Evolutionary conservation across 1,140 invertebrate genomes (phyloP), one percentile per base, ranked within the genome.

Genomic region (Penaeus indicus): DNA sequence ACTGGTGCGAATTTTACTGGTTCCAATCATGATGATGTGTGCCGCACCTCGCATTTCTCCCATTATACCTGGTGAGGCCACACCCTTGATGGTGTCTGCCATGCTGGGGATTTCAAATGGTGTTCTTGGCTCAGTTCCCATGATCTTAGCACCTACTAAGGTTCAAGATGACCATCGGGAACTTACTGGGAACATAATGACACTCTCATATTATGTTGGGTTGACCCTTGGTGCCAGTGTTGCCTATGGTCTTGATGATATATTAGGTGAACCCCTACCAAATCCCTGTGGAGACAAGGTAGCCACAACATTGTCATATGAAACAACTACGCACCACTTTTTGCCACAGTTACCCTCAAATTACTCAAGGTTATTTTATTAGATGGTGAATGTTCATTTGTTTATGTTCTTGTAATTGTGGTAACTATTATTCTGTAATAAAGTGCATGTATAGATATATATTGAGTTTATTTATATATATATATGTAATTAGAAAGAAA

Each of bases 171-270:
- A 96, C n/a, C 94, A 96, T 87, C 94, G 95, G 82, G 96, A 97
- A 93, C 93, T 97, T 0, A 82, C 94, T 95, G 97, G 97, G 83
- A 98, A 98, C 91, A 97, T 98, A 91, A 98, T 98, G 97, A 98
- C 97, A 0, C 92, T 98, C 0, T 97, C 96, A 0, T 98, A 98
- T 92, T 97, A 96, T 91, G 94, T 96, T 67, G 97, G 97, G 2
- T 93, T 98, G 47, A 96, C 97, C 0, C 94, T 95, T 4, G 97
- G 97, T 2, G 96, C 97, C 0, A 92, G 96, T 2, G 94, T 97
- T 72, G 97, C 97, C 1, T 98, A 98, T 91, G 93, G 97, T 19
- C 93, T 98, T 84, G 95, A 97, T 91, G 94, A 95, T 3, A 94
- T 95, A 92, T 92, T 97, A 47, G 96, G 96, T 0, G 94, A 95